A percentile compares a stretch with the other conserved stretches of the same genome.
Evolutionary conservation across 2,888 invertebrate genomes (phyloP).

Genomic region (Drosophila algonquin): DNA sequence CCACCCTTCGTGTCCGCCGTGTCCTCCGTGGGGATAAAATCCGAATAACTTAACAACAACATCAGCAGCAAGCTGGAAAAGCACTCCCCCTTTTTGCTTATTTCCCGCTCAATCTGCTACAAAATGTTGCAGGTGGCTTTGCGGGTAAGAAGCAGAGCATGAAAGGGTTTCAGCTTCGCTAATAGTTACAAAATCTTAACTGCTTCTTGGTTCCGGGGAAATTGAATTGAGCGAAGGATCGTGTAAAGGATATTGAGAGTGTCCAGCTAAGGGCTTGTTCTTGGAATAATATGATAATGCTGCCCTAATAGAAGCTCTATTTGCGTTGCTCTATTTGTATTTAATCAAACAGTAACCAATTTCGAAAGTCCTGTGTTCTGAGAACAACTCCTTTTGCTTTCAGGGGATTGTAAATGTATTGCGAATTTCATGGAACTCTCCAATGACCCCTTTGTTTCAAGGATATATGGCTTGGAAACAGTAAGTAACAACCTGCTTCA

Average conservation of each 20-base stretch:
- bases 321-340: not conserved
- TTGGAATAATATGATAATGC: slow-evolving; percentile 12
- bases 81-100: slow-evolving; percentile 32
- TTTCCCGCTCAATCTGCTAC: slow-evolving; percentile 31
- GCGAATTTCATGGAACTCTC: too few species aligned
- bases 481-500: not conserved
- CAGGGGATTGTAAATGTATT: too few species aligned
- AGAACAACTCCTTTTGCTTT: not conserved
- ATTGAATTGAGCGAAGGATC: slow-evolving; percentile 22
- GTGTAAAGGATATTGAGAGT: not conserved
- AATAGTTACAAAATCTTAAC: slow-evolving; percentile 37
- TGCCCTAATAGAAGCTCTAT: not conserved
- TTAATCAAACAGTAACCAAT: not conserved
- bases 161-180: slow-evolving; percentile 48
- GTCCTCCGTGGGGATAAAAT: slow-evolving; percentile 20
- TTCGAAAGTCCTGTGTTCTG: not conserved
- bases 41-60: slow-evolving; percentile 26
- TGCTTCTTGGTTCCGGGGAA: slow-evolving; percentile 11
- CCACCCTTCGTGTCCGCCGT: slow-evolving; percentile 3
- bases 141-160: slow-evolving; percentile 29
- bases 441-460: not conserved
- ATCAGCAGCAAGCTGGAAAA: slow-evolving; percentile 7
- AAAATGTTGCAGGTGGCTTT: slow-evolving; percentile 60
- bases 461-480: not conserved
- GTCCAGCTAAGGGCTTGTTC: slow-evolving; percentile 4